A percentile compares a stretch with the other conserved stretches of the same genome.
These are phyloP conservation scores for Hystrix cristata DNA, from an alignment of 2,113 vertebrate species.

Conservation along the genomic window DNA sequence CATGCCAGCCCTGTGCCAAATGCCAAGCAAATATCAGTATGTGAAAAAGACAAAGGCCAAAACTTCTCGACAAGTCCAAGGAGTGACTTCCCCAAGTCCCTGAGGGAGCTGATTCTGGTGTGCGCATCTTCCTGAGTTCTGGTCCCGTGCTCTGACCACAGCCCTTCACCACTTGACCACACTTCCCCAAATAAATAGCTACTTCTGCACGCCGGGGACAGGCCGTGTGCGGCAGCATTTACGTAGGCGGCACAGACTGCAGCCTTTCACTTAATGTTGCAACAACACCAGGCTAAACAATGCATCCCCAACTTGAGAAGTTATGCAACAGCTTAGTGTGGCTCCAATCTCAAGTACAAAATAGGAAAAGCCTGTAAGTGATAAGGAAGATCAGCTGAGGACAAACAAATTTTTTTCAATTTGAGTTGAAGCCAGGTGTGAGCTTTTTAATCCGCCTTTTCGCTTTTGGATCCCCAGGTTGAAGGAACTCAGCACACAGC, in stretches of 20 bases:
- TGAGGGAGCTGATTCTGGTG: conserved; percentile 60
- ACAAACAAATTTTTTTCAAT: conserved; percentile 6
- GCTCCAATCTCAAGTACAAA: neutral
- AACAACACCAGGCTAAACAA: conserved; percentile 67
- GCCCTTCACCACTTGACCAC: conserved; percentile 79
- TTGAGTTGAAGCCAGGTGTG: conserved; percentile 51
- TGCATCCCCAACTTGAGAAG: conserved; percentile 10
- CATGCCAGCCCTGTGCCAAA: neutral
- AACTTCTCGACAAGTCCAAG: conserved; percentile 27
- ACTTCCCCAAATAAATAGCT: conserved; percentile 84
- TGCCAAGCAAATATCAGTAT: neutral
- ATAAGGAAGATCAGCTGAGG: neutral
- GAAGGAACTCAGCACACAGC: conserved; percentile 34
- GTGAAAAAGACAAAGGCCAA: conserved; percentile 46
- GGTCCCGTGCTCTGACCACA: conserved; percentile 81
- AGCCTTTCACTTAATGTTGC: conserved; percentile 83
- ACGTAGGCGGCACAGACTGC: conserved; percentile 79
- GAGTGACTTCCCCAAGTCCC: conserved; percentile 57
- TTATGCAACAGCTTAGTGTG: neutral
- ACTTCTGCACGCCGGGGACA: conserved; percentile 77
- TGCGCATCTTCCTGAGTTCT: conserved; percentile 72
- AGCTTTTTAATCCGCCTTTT: neutral
- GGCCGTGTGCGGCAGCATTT: conserved; percentile 77
- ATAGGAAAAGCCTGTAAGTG: neutral
- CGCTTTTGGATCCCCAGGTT: conserved; percentile 19